Percentiles rank a stretch among this genome's conserved stretches.
phyloP scores from a whole-genome alignment of 2,113 vertebrate genomes.

The Notothenia coriiceps region DNA sequence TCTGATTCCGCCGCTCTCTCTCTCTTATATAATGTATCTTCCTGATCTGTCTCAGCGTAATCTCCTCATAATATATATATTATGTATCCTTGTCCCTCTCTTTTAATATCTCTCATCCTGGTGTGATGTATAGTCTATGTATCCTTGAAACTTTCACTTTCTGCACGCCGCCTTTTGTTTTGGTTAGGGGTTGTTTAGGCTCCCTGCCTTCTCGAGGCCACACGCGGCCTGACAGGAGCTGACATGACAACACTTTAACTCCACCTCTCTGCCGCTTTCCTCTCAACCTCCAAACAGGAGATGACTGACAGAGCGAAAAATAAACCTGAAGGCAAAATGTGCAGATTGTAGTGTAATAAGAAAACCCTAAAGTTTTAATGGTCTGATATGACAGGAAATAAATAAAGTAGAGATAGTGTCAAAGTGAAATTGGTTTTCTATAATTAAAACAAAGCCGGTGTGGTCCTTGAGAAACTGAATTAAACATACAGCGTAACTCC shows the following conservation, averaged over 20 bases:
- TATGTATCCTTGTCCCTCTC: too few relatives aligned
- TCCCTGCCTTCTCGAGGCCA: conserved; percentile 3
- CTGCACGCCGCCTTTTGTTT: neutral
- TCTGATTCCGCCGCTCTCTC: too few relatives aligned
- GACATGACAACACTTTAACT: conserved; percentile 13
- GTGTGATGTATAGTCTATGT: too few relatives aligned
- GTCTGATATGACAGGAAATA: conserved; percentile 27
- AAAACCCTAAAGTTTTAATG: conserved; percentile 28
- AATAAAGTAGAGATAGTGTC: conserved; percentile 45
- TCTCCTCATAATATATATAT: too few relatives aligned
- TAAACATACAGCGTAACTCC: conserved; percentile 48
- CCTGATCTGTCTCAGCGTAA: too few relatives aligned
- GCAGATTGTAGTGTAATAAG: conserved; percentile 17
- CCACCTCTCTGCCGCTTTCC: neutral
- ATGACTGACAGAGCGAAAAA: neutral
- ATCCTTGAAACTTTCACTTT: neutral
- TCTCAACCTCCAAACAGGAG: neutral
- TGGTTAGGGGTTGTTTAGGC: too few relatives aligned
- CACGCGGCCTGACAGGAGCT: conserved; percentile 25
- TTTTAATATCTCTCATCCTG: too few relatives aligned
- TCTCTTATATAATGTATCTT: too few relatives aligned
- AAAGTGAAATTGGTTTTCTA: conserved; percentile 54
- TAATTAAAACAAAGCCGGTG: conserved; percentile 52
- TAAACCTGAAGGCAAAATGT: neutral
- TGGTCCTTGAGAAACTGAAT: conserved; percentile 46